Conservation (phyloP, 2,888 invertebrate genomes). For the Agrypnus murinus region DNA sequence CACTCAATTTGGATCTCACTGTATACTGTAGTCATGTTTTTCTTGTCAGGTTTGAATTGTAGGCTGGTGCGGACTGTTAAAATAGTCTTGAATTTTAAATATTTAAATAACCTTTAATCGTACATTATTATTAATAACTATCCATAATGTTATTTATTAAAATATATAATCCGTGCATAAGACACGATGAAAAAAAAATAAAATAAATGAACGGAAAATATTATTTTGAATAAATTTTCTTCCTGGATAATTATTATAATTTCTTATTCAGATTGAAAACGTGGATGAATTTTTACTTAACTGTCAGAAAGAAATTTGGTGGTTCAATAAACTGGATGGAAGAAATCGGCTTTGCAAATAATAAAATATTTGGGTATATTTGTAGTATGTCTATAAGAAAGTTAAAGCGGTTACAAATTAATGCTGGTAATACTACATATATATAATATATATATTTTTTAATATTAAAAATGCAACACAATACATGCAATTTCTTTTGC, state of each 20-base stretch:
- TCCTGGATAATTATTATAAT: neutral
- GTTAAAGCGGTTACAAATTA: slow-evolving; percentile 24
- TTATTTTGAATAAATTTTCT: neutral
- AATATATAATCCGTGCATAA: too few relatives aligned
- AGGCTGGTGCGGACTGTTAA: too few relatives aligned
- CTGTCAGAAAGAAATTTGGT: slow-evolving; percentile 7
- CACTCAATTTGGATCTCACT: too few relatives aligned
- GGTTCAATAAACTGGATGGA: slow-evolving; percentile 12
- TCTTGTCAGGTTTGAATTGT: too few relatives aligned
- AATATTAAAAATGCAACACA: slow-evolving; percentile 30
- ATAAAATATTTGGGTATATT: slow-evolving; percentile 33
- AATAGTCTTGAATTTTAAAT: too few relatives aligned
- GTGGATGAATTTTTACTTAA: neutral
- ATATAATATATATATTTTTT: slow-evolving; percentile 25
- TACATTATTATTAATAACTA: too few relatives aligned
- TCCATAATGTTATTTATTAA: too few relatives aligned
- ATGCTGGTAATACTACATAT: neutral
- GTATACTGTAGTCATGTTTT: too few relatives aligned
- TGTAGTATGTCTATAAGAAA: slow-evolving; percentile 25
- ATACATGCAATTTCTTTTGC: slow-evolving; percentile 30
- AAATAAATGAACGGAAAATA: too few relatives aligned
- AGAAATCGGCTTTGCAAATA: slow-evolving; percentile 21
- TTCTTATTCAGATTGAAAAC: neutral
- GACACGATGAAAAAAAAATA: too few relatives aligned
- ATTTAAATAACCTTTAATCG: too few relatives aligned